Evolutionary conservation across 2,888 invertebrate genomes (phyloP), one percentile per base, ranked within the genome.

Genomic region (Drosophila falleni): DNA sequence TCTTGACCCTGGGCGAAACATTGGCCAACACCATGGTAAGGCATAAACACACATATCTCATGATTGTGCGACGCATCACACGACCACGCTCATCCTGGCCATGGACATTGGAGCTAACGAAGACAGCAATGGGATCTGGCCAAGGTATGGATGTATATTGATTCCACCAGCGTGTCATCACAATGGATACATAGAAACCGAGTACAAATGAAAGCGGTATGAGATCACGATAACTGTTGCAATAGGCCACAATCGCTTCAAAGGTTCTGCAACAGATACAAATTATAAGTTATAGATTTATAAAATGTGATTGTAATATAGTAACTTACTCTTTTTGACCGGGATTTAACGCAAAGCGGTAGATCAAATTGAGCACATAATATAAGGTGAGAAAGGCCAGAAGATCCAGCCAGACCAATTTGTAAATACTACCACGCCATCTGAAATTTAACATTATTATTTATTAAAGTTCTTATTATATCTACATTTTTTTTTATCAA

Each of bases 371-470:
- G 75, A 98, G 94, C 44, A 94, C 89, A 90, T 97, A 97, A 92
- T 98, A 98, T 60, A 96, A 91, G 37, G 95, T 93, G 71, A 97
- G 94, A 92, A 97, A 98, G 58, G 97, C 94, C 31, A 97, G 90
- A 59, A 98, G 94, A 92, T 98, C 98, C 80, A 97, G 94, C 97
- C 98, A 98, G 72, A 98, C 96, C 80, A 98, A 93, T 93, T 98
- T 98, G 95, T 98, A 98, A 88, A 98, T 97, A 91, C 98, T 98
- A 46, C 98, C 98, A 80, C 95, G 95, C 98, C 98, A 98, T 94
- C 98, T 98, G 94, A 95, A 95, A 79, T 5, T 33, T n/a, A 11
- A 16, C 10, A 23, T 33, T 3, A 8, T 11, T 46, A 29, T 26
- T 49, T 42, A 44, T 15, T 10, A 29, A 3, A 9, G 31, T 31